Conservation (phyloP, 2,797 vertebrate species). For the Fistularia commersonii region DNA sequence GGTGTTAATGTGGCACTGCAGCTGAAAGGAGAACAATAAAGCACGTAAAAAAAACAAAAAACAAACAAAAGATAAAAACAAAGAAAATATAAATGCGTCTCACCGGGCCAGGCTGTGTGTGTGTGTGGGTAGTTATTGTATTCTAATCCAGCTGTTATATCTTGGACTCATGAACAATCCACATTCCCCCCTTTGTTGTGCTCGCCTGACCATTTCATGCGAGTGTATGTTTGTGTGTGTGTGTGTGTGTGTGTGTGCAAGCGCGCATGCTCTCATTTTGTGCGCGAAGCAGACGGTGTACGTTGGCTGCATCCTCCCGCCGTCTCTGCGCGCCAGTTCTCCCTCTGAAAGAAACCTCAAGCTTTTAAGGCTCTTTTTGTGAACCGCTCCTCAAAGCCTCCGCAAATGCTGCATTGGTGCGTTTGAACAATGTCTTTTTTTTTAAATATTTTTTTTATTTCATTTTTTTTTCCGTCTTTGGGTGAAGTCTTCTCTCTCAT, state of each 20-base stretch:
- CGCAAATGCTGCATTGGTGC: conserved; percentile 37
- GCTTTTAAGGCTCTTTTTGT: conserved; percentile 58
- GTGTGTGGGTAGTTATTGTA: conserved; percentile 28
- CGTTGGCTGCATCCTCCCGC: conserved; percentile 49
- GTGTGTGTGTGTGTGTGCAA: conserved; percentile 10
- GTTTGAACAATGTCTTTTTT: conserved; percentile 51
- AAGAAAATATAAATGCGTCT: conserved; percentile 30
- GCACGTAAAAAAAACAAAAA: conserved; percentile 33
- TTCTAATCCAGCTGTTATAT: conserved; percentile 39
- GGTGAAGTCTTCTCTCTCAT: conserved; percentile 24
- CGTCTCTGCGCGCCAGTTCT: conserved; percentile 42
- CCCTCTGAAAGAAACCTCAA: conserved; percentile 55
- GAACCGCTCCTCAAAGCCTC: conserved; percentile 59
- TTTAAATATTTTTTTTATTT: conserved; percentile 16
- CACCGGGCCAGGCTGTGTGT: neutral
- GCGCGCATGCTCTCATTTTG: too few relatives aligned
- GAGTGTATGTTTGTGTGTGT: conserved; percentile 5
- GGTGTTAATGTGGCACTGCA: conserved; percentile 8
- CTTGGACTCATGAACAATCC: conserved; percentile 44
- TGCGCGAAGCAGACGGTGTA: conserved; percentile 53
- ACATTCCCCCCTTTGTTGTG: conserved; percentile 40
- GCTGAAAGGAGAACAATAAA: conserved; percentile 28
- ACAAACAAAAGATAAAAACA: too few relatives aligned
- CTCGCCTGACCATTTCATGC: conserved; percentile 15
- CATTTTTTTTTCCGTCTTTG: too few relatives aligned